Base-by-base conservation (phyloP, 2,113 vertebrate species). In the Pelusios castaneus region DNA sequence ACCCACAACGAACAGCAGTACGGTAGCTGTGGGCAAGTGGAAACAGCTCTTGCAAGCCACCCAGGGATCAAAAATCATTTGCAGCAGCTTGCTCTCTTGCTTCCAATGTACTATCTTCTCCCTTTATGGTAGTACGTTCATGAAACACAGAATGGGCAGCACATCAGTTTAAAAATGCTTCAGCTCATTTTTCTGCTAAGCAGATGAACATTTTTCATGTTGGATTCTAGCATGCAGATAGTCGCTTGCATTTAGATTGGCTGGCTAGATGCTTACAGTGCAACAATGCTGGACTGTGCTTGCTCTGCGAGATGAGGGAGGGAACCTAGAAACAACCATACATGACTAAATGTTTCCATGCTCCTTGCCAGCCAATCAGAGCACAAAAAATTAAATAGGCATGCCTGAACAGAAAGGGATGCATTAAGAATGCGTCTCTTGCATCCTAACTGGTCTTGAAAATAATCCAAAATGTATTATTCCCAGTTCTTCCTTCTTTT, bases 311-410 rank as follows among this genome's bases (percentile, higher is more conserved):
- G 49, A 54, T 2, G 34, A 77, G 29, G 7, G 82, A 4, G 14
- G 90, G 47, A 82, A 92, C 78, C 2, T 17, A 92, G 91, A 83
- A 93, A 92, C 89, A 93, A 92, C 80, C 5, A 54, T 70, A 51
- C 9, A 0, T 51, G 88, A 95, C 86, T 80, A 63, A 90, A 93
- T 80, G 58, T 95, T 96, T 95, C 97, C 94, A 88, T 51, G 63
- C 6, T 3, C 27, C 3, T 5, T 63, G 84, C 92, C 95, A 95
- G 92, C 75, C 31, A 19, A 49, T 70, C 16, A 24, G 80, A 91
- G 84, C 88, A 29, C 75, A 67, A 63, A 29, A 49, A 55, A 78
- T 78, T 81, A 80, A 19, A 22, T 11, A 7, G 27, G 85, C 89
- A 93, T 3, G 55, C 85, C 93, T 91, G 88, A 93, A 86, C 88